Percentiles rank a stretch among this genome's conserved stretches.
phyloP scores from a whole-genome alignment of 2,113 vertebrate genomes.

The Thryonomys swinderianus region DNA sequence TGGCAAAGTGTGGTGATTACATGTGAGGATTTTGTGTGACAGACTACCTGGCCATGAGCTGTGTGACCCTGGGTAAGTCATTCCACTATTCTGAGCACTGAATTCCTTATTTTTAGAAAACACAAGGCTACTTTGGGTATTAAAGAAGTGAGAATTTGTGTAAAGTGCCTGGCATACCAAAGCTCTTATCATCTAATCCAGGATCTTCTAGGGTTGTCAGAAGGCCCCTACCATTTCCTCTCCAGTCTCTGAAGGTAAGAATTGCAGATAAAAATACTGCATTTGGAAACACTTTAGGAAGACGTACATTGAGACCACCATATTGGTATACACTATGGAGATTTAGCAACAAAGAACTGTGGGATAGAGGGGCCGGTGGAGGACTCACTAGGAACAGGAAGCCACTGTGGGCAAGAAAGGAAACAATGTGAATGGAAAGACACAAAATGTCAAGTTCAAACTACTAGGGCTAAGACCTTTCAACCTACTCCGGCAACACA shows the following conservation, averaged over 20 bases:
- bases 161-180: neutral
- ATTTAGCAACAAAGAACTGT: neutral
- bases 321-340: neutral
- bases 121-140: neutral
- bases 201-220: neutral
- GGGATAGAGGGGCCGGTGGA: fast-evolving
- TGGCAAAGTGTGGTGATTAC: neutral
- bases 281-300: neutral
- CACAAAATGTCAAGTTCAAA: neutral
- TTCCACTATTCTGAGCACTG: neutral
- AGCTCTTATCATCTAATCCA: neutral
- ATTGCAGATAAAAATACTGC: neutral
- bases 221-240: too few species aligned
- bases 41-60: neutral
- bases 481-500: neutral
- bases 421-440: neutral
- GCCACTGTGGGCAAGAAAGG: neutral
- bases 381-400: neutral
- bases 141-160: neutral
- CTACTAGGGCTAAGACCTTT: neutral
- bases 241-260: neutral
- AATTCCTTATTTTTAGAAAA: neutral
- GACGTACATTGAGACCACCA: neutral
- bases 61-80: neutral
- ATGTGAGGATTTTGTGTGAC: neutral